Percentiles rank a stretch among this genome's conserved stretches.
Conservation (phyloP, 2,113 vertebrate genomes). For the Rhizomys pruinosus region DNA sequence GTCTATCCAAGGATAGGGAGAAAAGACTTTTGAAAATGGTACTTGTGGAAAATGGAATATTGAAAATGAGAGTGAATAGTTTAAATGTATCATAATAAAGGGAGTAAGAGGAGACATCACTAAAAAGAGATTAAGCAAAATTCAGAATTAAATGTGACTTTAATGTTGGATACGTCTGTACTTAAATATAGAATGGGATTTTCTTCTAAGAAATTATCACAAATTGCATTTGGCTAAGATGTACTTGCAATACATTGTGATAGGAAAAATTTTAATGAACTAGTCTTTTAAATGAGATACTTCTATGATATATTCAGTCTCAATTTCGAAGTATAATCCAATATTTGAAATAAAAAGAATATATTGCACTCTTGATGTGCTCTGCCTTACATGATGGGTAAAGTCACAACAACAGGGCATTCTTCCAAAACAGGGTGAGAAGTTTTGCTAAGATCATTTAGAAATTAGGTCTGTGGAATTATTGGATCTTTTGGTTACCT, state of each 20-base stretch:
- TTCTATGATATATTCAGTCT: slow-evolving; percentile 6
- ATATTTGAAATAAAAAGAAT: slow-evolving; percentile 26
- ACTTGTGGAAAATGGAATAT: slow-evolving; percentile 47
- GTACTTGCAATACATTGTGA: neutral
- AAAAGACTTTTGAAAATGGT: slow-evolving; percentile 43
- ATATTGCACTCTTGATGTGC: neutral
- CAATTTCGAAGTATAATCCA: slow-evolving; percentile 37
- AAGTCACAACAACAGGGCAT: slow-evolving; percentile 19
- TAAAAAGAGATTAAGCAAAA: slow-evolving; percentile 46
- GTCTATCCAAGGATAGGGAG: slow-evolving; percentile 7
- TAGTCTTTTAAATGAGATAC: slow-evolving; percentile 12
- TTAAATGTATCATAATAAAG: slow-evolving; percentile 59
- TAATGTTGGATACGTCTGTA: slow-evolving; percentile 30
- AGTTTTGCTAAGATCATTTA: slow-evolving; percentile 37
- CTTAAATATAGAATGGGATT: slow-evolving; percentile 54
- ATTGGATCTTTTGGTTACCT: neutral
- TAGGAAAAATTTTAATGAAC: slow-evolving; percentile 58
- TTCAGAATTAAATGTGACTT: slow-evolving; percentile 51
- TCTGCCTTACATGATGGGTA: neutral
- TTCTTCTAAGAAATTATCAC: slow-evolving; percentile 61
- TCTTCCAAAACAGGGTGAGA: slow-evolving; percentile 40
- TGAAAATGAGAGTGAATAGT: slow-evolving; percentile 47
- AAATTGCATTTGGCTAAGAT: slow-evolving; percentile 56
- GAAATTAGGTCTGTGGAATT: neutral
- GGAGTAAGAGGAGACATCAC: slow-evolving; percentile 23